Conservation (phyloP, 2,797 vertebrate genomes). For the Linurgus olivaceus region DNA sequence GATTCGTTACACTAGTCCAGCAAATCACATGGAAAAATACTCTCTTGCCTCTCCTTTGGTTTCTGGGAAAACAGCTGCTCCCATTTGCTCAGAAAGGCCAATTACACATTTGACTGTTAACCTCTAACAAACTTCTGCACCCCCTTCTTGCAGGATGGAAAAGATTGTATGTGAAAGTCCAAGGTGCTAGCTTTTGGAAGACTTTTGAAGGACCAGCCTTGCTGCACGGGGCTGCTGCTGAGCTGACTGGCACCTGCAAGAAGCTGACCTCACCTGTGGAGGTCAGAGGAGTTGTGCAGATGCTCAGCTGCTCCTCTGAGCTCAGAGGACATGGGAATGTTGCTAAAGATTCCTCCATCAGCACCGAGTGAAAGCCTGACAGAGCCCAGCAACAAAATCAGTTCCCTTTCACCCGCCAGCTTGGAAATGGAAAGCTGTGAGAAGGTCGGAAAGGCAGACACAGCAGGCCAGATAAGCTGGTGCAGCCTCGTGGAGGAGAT, state of each 20-base stretch:
- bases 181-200: neutral
- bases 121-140: neutral
- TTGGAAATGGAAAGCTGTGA: neutral
- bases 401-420: neutral
- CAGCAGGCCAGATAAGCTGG: neutral
- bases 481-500: neutral
- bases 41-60: neutral
- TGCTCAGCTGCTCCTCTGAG: rapidly evolving
- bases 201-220: neutral
- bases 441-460: neutral
- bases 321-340: neutral
- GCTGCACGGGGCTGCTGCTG: rapidly evolving
- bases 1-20: neutral
- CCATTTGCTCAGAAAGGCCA: neutral
- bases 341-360: neutral
- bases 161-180: neutral
- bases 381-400: neutral
- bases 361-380: rapidly evolving
- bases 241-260: neutral
- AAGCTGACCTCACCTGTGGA: neutral
- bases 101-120: neutral
- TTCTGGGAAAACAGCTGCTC: neutral
- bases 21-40: neutral
- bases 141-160: neutral
- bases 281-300: neutral